Percentiles rank a stretch among this genome's conserved stretches.
Conservation (phyloP, 2,888 invertebrate species). For the Clunio marinus region DNA sequence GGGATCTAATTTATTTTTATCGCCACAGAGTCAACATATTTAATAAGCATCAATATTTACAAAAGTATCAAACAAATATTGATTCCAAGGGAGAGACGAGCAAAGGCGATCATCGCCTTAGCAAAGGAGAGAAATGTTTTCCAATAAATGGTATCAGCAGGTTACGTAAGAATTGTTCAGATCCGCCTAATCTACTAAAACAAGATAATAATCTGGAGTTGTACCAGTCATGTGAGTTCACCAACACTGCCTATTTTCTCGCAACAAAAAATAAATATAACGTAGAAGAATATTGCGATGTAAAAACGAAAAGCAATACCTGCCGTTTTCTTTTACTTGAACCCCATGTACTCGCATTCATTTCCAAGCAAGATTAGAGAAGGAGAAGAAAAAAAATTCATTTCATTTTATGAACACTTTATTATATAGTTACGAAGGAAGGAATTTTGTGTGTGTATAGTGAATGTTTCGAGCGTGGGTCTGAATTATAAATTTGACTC, state of each 20-base stretch:
- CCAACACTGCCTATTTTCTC: no score
- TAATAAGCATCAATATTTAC: not conserved
- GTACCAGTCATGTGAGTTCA: no score
- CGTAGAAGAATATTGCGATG: no score
- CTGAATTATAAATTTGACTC: conserved; percentile 28
- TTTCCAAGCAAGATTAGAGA: conserved; percentile 22
- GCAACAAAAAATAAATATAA: no score
- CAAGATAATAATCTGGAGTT: no score
- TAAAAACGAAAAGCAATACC: no score
- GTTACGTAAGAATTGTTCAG: not conserved
- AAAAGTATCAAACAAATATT: not conserved
- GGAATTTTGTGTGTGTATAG: conserved; percentile 14
- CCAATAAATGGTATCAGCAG: not conserved
- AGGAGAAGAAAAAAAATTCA: conserved; percentile 23
- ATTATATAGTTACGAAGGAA: conserved; percentile 26
- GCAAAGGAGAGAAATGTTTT: not conserved
- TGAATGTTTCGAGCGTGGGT: conserved; percentile 21
- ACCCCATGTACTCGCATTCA: conserved; percentile 4
- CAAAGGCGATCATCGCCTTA: no score
- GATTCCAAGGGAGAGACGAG: not conserved
- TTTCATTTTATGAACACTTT: conserved; percentile 33
- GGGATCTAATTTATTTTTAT: not conserved
- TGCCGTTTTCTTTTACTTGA: conserved; percentile 4
- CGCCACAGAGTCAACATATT: not conserved
- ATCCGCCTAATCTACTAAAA: not conserved